Conservation (phyloP, 2,797 vertebrate species). For the Sciurus vulgaris region DNA sequence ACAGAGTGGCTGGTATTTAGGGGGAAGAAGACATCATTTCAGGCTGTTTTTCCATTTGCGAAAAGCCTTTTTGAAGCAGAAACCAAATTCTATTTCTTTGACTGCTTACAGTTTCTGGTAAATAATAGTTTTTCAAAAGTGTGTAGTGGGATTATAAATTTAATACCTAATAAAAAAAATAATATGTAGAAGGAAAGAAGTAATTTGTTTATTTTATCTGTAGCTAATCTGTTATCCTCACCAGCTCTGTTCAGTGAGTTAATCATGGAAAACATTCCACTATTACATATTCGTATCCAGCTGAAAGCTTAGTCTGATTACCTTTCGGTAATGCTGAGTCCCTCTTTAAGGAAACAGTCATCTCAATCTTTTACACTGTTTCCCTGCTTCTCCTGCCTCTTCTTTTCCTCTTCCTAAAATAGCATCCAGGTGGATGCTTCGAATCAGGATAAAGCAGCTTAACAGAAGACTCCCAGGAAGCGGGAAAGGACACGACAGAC, state of each 20-base stretch:
- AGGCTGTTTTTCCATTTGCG: background rate
- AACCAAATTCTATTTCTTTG: constrained; percentile 21
- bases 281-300: background rate
- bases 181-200: background rate
- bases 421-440: background rate
- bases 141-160: background rate
- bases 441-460: background rate
- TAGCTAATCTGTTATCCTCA: background rate
- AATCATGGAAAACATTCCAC: background rate
- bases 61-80: constrained; percentile 31
- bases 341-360: background rate
- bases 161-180: background rate
- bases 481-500: background rate
- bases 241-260: background rate
- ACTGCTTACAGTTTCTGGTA: background rate
- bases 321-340: background rate
- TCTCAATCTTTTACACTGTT: background rate
- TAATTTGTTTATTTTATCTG: constrained; percentile 24
- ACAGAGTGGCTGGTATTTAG: background rate
- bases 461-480: background rate
- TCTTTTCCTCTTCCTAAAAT: background rate
- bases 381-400: background rate
- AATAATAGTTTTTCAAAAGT: constrained; percentile 43
- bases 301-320: background rate
- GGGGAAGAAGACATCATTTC: background rate